A percentile compares a stretch with the other conserved stretches of the same genome.
Conservation (phyloP, 2,797 vertebrate genomes). For the Propithecus perrieri region DNA sequence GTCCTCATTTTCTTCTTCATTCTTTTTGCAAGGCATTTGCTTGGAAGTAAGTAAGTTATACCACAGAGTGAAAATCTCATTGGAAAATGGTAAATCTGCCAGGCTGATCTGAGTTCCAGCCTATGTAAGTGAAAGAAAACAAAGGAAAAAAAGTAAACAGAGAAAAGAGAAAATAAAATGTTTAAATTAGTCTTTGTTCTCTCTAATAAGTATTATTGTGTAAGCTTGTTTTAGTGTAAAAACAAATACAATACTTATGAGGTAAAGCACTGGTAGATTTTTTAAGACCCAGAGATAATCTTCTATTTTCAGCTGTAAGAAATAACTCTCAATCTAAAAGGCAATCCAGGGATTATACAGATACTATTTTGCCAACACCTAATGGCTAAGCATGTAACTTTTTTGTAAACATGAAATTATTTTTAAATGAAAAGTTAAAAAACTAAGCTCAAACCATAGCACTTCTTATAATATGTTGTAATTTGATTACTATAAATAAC, state of each 20-base stretch:
- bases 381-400: background rate
- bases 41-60: constrained; percentile 87
- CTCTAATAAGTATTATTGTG: background rate
- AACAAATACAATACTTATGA: background rate
- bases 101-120: constrained; percentile 88
- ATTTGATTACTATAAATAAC: background rate
- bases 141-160: background rate
- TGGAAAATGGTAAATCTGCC: constrained; percentile 84
- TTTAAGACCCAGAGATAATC: background rate
- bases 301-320: background rate
- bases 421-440: background rate
- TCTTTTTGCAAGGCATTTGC: constrained; percentile 76
- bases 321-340: background rate
- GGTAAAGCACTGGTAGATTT: background rate
- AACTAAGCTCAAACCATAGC: background rate
- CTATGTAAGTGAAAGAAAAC: constrained; percentile 75
- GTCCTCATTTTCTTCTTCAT: constrained; percentile 76
- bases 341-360: background rate
- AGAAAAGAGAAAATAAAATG: background rate
- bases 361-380: background rate
- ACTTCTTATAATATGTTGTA: background rate
- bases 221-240: background rate
- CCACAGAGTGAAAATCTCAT: constrained; percentile 85
- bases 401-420: background rate
- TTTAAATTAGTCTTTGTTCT: constrained; percentile 8